Evolutionary conservation across 2,888 invertebrate genomes (phyloP).

Genomic region (Fragum fragum): DNA sequence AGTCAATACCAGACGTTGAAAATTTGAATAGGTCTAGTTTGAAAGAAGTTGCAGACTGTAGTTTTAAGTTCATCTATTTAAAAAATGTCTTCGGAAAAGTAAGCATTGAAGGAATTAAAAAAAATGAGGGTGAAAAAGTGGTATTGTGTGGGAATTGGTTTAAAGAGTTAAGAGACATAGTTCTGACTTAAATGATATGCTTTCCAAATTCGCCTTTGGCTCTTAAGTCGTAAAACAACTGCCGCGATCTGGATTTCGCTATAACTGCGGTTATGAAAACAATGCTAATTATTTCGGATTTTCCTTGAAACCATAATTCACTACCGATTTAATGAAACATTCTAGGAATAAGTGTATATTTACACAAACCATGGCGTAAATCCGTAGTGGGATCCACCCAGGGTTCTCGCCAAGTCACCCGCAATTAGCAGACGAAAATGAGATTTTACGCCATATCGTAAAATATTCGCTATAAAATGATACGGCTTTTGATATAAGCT

Average conservation of each 20-base stretch:
- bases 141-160: too few relatives aligned
- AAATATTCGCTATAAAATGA: constrained; percentile 18
- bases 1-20: too few relatives aligned
- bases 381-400: neutral
- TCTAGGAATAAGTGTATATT: neutral
- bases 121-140: too few relatives aligned
- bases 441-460: constrained; percentile 18
- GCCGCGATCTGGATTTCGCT: neutral
- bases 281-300: neutral
- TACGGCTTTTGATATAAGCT: constrained; percentile 7
- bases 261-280: constrained; percentile 1
- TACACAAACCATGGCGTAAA: neutral
- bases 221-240: neutral
- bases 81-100: too few relatives aligned
- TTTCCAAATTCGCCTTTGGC: neutral
- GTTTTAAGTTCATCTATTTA: too few relatives aligned
- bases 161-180: too few relatives aligned
- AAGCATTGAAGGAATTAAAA: too few relatives aligned
- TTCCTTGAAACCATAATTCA: neutral
- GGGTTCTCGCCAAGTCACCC: constrained; percentile 20
- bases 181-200: neutral
- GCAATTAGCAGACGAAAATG: constrained; percentile 26
- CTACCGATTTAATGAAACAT: neutral
- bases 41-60: too few relatives aligned
- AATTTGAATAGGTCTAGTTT: too few relatives aligned